Evolutionary conservation across 1,140 invertebrate genomes (phyloP).

Genomic region (Ditylenchus dipsaci): DNA sequence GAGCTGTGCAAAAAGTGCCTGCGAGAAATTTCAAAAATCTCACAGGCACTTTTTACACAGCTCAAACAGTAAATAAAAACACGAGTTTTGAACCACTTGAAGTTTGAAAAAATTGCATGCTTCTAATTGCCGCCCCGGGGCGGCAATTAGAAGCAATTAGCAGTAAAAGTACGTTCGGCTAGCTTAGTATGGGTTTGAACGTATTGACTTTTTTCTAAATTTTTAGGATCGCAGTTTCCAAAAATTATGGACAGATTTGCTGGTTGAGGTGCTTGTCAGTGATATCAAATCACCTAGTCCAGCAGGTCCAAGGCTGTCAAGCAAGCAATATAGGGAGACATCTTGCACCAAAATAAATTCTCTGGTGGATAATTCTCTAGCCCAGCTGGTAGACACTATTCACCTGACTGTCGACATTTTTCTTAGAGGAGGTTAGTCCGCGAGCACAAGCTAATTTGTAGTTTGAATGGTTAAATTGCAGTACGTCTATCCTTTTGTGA

Average conservation of each 20-base stretch:
- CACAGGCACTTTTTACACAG: too few relatives aligned
- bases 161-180: too few relatives aligned
- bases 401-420: constrained; percentile 9
- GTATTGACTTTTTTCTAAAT: not conserved
- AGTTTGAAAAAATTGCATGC: too few relatives aligned
- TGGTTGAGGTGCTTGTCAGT: not conserved
- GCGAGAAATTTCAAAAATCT: too few relatives aligned
- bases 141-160: too few relatives aligned
- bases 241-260: constrained; percentile 16
- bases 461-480: not conserved
- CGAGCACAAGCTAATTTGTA: not conserved
- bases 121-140: too few relatives aligned
- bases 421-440: not conserved
- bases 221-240: constrained; percentile 2
- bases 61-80: too few relatives aligned
- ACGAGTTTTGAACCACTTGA: too few relatives aligned
- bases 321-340: not conserved
- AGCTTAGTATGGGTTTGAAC: too few relatives aligned
- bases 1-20: too few relatives aligned
- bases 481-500: not conserved
- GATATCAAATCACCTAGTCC: not conserved
- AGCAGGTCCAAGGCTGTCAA: not conserved
- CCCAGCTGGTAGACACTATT: constrained; percentile 5
- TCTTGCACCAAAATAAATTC: not conserved
- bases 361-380: constrained; percentile 1